Conservation (phyloP, 2,113 vertebrate genomes). For the Porphyrio hochstetteri region DNA sequence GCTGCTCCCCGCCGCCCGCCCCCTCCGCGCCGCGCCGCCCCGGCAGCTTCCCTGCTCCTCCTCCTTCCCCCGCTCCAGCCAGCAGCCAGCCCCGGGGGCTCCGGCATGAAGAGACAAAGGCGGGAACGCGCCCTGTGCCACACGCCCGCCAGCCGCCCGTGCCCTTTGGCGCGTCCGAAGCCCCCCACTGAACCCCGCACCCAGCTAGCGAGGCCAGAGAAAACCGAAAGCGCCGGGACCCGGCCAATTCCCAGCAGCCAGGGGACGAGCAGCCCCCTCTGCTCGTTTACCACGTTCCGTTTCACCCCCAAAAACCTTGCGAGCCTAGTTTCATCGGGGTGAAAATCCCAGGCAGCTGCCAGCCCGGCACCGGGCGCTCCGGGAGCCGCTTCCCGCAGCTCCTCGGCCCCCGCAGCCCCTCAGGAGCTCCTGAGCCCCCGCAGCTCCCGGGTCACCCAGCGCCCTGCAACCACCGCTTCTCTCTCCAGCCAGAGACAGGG, state of each 20-base stretch:
- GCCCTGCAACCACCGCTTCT: too few species aligned
- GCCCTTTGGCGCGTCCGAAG: not conserved
- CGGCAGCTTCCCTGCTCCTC: not conserved
- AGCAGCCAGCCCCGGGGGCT: not conserved
- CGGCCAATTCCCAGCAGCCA: accelerated
- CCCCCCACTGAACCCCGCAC: accelerated
- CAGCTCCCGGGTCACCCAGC: too few species aligned
- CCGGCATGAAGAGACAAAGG: not conserved
- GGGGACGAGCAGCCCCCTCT: too few species aligned
- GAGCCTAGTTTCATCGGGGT: too few species aligned
- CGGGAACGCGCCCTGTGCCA: not conserved
- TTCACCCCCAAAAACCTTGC: not conserved
- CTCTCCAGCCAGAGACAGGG: accelerated
- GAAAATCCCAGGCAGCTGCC: too few species aligned
- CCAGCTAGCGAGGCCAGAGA: accelerated
- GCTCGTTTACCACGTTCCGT: too few species aligned
- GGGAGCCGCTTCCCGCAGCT: too few species aligned
- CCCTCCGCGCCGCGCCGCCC: not conserved
- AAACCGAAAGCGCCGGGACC: too few species aligned
- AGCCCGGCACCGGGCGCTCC: too few species aligned
- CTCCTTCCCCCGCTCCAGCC: too few species aligned
- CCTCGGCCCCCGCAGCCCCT: too few species aligned
- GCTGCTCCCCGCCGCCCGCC: not conserved
- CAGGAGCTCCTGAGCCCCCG: too few species aligned
- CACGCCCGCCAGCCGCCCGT: accelerated